Evolutionary conservation across 2,797 vertebrate genomes (phyloP).

Genomic region (Tauraco hartlaubi): DNA sequence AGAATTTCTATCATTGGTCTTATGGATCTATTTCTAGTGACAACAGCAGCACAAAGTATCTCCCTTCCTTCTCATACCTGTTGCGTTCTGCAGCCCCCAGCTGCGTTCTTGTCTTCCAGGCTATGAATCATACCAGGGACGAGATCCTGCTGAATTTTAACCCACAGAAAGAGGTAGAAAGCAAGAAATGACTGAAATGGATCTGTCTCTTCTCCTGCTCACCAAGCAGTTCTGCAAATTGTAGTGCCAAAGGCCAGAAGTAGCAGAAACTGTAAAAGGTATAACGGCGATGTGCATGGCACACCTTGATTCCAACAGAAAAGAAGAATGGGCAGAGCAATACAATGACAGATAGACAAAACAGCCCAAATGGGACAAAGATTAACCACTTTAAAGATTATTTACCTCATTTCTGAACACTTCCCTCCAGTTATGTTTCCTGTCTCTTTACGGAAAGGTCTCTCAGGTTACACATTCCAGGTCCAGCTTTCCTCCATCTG

Average conservation of each 20-base stretch:
- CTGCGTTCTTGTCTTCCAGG: neutral
- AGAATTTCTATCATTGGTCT: neutral
- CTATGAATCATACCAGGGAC: neutral
- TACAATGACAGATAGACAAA: neutral
- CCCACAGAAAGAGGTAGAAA: neutral
- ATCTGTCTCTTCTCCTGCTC: neutral
- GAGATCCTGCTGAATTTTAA: neutral
- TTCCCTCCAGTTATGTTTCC: neutral
- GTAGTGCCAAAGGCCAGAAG: neutral
- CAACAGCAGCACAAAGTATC: neutral
- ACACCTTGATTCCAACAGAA: neutral
- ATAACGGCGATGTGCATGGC: rapidly evolving
- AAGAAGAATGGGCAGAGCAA: neutral
- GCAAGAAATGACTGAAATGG: neutral
- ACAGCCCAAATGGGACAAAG: neutral
- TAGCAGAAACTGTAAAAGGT: neutral
- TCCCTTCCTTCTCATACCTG: constrained; percentile 6
- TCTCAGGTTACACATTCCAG: neutral
- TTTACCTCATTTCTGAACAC: constrained; percentile 28
- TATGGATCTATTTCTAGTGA: neutral
- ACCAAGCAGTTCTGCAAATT: neutral
- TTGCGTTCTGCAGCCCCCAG: neutral
- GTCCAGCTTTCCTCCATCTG: neutral
- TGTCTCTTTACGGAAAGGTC: neutral
- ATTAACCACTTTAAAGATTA: neutral